These are phyloP conservation scores for Chydorus sphaericus DNA, from an alignment of 2,888 invertebrate genomes.

Conservation along the genomic window DNA sequence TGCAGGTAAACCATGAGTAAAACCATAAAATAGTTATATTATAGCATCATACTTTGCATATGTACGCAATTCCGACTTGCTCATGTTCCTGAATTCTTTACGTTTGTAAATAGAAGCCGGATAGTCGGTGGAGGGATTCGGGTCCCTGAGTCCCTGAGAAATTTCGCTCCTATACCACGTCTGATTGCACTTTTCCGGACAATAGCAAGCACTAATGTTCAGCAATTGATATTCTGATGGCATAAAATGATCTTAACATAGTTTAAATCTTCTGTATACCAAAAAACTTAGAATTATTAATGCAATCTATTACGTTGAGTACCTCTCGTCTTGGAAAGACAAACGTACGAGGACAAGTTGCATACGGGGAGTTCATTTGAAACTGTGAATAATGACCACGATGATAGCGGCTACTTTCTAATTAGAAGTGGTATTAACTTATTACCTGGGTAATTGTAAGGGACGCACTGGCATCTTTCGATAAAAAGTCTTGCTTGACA, in stretches of 20 bases:
- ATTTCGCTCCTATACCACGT: neutral
- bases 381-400: neutral
- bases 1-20: neutral
- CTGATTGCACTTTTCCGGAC: neutral
- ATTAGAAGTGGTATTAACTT: too few species aligned
- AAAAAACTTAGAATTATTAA: too few species aligned
- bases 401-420: neutral
- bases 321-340: neutral
- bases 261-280: too few species aligned
- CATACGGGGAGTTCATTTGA: neutral
- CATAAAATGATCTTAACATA: too few species aligned
- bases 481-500: slow-evolving; percentile 9
- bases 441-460: slow-evolving; percentile 11
- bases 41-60: neutral
- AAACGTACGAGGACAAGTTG: neutral
- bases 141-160: neutral
- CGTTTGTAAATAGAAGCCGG: neutral
- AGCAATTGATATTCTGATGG: too few species aligned
- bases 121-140: neutral
- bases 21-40: too few species aligned
- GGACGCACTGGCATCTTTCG: slow-evolving; percentile 13
- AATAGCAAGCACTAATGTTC: neutral
- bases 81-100: neutral
- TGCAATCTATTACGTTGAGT: too few species aligned
- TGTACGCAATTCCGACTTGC: neutral